Evolutionary conservation across 2,888 invertebrate genomes (phyloP).

Genomic region (Alsophila aescularia): DNA sequence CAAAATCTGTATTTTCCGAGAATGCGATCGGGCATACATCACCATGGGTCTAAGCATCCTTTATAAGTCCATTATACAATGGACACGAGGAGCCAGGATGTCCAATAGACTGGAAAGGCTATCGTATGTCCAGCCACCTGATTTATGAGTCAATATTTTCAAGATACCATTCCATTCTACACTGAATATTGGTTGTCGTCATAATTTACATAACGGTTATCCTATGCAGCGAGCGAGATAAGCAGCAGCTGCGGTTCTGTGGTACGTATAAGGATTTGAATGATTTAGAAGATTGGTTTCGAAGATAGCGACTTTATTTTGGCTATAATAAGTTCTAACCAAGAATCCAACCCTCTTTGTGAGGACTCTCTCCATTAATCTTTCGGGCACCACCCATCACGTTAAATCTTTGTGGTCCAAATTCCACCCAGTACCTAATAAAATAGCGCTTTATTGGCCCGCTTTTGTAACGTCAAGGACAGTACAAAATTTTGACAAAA

Average conservation of each 20-base stretch:
- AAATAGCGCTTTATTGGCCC: too few species aligned
- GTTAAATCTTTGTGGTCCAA: too few species aligned
- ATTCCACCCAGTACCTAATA: too few species aligned
- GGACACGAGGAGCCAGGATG: conserved; percentile 55
- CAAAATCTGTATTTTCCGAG: conserved; percentile 49
- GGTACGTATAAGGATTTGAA: conserved; percentile 12
- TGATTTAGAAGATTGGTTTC: background rate
- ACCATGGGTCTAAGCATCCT: conserved; percentile 66
- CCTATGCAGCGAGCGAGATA: conserved; percentile 20
- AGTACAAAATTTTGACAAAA: too few species aligned
- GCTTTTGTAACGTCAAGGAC: too few species aligned
- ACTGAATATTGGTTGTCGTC: conserved; percentile 51
- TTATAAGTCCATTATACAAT: conserved; percentile 68
- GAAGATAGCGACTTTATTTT: conserved; percentile 10
- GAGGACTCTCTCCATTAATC: too few species aligned
- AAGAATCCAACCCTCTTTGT: too few species aligned
- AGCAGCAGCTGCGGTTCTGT: conserved; percentile 14
- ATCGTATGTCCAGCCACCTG: conserved; percentile 57
- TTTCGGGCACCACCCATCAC: too few species aligned
- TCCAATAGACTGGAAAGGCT: conserved; percentile 58
- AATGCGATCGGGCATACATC: conserved; percentile 56
- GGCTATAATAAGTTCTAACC: too few species aligned
- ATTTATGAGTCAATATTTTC: conserved; percentile 70
- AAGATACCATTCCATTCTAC: conserved; percentile 51
- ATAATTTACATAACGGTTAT: conserved; percentile 54